Conservation (phyloP, 2,888 invertebrate genomes). For the Sesia apiformis region DNA sequence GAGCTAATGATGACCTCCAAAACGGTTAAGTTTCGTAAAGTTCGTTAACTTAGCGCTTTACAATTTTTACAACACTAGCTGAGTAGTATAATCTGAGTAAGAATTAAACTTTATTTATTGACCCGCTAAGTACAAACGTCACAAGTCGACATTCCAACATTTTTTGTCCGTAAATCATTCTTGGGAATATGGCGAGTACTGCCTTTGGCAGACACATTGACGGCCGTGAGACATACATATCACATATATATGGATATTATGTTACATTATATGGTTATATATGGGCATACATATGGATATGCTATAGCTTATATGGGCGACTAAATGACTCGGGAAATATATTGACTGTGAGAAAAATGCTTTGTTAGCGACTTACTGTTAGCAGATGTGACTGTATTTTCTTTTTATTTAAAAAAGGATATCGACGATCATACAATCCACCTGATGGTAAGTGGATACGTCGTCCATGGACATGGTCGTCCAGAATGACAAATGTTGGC, state of each 20-base stretch:
- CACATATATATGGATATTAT: not conserved
- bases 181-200: not conserved
- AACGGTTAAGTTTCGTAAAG: too few species aligned
- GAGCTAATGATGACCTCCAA: too few species aligned
- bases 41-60: too few species aligned
- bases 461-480: too few species aligned
- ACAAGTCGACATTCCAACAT: not conserved
- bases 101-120: not conserved
- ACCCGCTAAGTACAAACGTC: not conserved
- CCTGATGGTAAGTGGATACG: too few species aligned
- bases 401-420: too few species aligned
- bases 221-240: slow-evolving; percentile 21
- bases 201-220: slow-evolving; percentile 33
- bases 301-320: not conserved
- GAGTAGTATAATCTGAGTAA: too few species aligned
- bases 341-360: not conserved
- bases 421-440: too few species aligned
- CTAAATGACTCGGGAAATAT: not conserved
- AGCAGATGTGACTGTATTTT: too few species aligned
- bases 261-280: not conserved
- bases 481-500: too few species aligned
- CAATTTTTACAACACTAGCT: too few species aligned
- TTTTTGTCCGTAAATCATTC: not conserved
- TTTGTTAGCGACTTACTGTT: not conserved
- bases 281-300: not conserved